These are phyloP conservation scores for Paramormyrops hopkinsi DNA, from an alignment of 2,797 vertebrate genomes.

Conservation along the genomic window DNA sequence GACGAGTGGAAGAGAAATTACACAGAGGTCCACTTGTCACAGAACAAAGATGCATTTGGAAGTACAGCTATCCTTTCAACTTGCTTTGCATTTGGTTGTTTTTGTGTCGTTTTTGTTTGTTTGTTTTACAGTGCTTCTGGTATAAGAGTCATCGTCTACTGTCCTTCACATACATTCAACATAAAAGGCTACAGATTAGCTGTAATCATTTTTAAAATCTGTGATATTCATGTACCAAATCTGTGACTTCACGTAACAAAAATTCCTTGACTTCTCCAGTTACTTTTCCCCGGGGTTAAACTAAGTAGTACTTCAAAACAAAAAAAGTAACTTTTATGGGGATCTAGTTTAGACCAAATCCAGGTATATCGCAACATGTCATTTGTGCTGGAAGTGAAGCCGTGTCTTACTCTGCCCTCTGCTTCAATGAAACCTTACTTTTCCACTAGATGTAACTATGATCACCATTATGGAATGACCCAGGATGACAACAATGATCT, in stretches of 20 bases:
- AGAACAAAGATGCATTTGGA: slow-evolving; percentile 45
- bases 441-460: neutral
- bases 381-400: neutral
- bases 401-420: too few species aligned
- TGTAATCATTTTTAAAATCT: neutral
- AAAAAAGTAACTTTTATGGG: neutral
- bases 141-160: neutral
- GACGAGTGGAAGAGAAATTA: neutral
- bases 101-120: neutral
- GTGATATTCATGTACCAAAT: neutral
- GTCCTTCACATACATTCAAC: slow-evolving; percentile 26
- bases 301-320: neutral
- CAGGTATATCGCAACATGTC: neutral
- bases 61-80: neutral
- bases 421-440: neutral
- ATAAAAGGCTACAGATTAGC: slow-evolving; percentile 12
- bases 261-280: neutral
- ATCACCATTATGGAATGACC: neutral
- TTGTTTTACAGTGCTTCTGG: slow-evolving; percentile 3
- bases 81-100: slow-evolving; percentile 1
- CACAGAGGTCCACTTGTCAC: slow-evolving; percentile 42
- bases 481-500: neutral
- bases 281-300: neutral
- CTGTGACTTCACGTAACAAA: neutral
- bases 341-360: neutral